These are phyloP conservation scores for Cervus canadensis DNA, from an alignment of 2,113 vertebrate species.

Conservation along the genomic window DNA sequence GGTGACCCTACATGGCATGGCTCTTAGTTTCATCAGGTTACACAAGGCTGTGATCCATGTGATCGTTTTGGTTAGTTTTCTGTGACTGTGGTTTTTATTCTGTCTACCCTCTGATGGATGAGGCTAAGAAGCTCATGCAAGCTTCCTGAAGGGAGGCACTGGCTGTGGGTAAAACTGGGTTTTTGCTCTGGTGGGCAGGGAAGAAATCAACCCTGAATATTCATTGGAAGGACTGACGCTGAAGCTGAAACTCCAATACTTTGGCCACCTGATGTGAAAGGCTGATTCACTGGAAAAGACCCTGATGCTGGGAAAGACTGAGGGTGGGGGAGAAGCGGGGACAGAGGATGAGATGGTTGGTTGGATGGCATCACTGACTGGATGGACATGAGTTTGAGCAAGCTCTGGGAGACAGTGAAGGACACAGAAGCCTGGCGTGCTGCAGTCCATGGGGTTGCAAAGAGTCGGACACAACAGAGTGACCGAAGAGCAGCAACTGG, in stretches of 20 bases:
- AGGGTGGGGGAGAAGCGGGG: not conserved
- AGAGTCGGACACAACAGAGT: not conserved
- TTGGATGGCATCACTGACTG: not conserved
- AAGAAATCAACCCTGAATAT: not conserved
- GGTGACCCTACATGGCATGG: accelerated
- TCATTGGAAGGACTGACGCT: not conserved
- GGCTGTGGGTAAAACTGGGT: not conserved
- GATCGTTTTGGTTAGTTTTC: not conserved
- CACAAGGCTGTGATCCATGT: not conserved
- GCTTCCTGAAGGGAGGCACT: not conserved
- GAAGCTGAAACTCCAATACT: not conserved
- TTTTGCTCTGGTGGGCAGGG: not conserved
- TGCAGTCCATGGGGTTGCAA: not conserved
- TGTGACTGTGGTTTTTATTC: not conserved
- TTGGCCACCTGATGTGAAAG: not conserved
- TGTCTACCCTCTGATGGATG: not conserved
- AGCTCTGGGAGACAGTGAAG: not conserved
- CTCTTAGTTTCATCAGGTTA: accelerated
- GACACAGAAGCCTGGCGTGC: not conserved
- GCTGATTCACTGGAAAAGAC: not conserved
- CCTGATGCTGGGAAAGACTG: not conserved
- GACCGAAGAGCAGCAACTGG: not conserved
- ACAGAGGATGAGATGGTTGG: not conserved
- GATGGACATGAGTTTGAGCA: not conserved
- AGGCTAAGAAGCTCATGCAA: not conserved